These are phyloP conservation scores for Sialia sialis DNA, from an alignment of 2,113 vertebrate species.

Conservation along the genomic window DNA sequence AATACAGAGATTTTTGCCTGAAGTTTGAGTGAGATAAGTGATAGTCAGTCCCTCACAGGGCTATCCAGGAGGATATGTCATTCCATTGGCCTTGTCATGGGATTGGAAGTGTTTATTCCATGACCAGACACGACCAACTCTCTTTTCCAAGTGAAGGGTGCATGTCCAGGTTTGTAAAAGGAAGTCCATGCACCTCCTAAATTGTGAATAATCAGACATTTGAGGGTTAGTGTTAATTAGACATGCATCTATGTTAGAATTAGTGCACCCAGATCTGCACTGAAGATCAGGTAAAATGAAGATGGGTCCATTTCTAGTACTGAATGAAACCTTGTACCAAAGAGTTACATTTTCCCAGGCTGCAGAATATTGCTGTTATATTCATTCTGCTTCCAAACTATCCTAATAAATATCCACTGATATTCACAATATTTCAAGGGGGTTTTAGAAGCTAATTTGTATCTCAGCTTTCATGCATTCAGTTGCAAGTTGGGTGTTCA, in stretches of 20 bases:
- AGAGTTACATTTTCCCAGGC: neutral
- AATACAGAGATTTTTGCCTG: neutral
- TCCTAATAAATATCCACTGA: neutral
- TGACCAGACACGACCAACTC: neutral
- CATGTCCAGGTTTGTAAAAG: neutral
- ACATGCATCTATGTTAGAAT: neutral
- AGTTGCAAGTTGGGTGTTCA: neutral
- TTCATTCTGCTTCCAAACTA: neutral
- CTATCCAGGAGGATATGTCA: neutral
- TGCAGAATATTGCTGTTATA: neutral
- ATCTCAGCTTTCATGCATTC: neutral
- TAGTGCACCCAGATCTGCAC: neutral
- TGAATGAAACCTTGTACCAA: neutral
- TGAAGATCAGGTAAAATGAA: neutral
- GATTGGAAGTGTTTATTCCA: neutral
- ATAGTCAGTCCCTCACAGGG: neutral
- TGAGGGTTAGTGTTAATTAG: neutral
- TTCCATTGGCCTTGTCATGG: neutral
- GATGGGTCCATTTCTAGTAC: neutral
- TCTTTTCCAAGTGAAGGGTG: neutral
- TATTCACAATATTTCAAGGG: neutral
- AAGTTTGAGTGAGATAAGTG: neutral
- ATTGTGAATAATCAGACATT: neutral
- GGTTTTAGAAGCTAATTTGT: neutral
- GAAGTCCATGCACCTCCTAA: neutral